Base-by-base conservation (phyloP, 2,888 invertebrate species). In the Luperina testacea region DNA sequence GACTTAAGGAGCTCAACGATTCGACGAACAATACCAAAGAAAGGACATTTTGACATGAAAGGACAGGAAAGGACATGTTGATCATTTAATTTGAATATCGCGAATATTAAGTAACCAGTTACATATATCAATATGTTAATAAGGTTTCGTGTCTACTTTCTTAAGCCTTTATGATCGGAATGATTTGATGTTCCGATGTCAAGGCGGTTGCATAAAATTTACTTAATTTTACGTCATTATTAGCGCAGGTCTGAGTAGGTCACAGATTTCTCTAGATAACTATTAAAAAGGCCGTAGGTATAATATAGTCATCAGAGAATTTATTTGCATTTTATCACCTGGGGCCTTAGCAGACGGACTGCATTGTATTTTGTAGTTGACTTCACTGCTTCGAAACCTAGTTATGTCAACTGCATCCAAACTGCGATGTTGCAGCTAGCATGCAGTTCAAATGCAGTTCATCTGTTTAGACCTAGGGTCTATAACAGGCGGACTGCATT, bases 161-260 rank as follows among this genome's bases (percentile, higher is more conserved):
- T 59, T 81, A n/a, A 11, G 17, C 17, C 13, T 82, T 17, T 75
- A 68, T 2, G 51, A 24, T 82, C 11, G 2, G 17, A 75, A 63
- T 63, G 45, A 45, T 68, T 51, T 17, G 45, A 75, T 68, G 20
- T 61, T 61, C 59, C 11, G 27, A 68, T 75, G 67, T 75, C 67
- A 82, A 80, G 53, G 75, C 81, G 27, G 20, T 53, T 53, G 59
- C 51, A 68, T 81, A 51, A 17, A 67, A 74, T 81, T 81, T 45
- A 45, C 32, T 27, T 45, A 38, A 45, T 45, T 61, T 67, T 53
- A 68, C 15, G 24, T 75, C n/a, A 75, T 68, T 63, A 38, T 45
- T 32, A 27, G 1, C 17, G 3, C n/a, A 42, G 6, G 15, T 38
- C 1, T 32, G 15, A 24, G 81, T 73, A 42, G 82, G 59, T 15